Conservation (phyloP, 2,113 vertebrate species). For the Vanacampus margaritifer region DNA sequence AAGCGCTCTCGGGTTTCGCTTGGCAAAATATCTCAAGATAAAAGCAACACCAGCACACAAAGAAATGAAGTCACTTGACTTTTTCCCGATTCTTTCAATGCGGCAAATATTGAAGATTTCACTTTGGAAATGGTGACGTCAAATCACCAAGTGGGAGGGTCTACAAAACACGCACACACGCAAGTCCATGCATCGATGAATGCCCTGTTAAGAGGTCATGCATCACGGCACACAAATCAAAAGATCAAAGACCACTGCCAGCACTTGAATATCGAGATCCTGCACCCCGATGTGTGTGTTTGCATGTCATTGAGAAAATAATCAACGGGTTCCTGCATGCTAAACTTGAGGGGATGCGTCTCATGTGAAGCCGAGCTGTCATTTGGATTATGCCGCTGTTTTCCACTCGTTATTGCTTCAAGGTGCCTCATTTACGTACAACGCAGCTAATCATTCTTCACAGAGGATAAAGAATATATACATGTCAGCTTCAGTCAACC, state of each 20-base stretch:
- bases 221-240: slow-evolving; percentile 21
- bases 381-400: slow-evolving; percentile 12
- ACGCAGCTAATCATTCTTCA: too few species aligned
- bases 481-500: too few species aligned
- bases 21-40: not conserved
- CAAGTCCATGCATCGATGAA: slow-evolving; percentile 45
- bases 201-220: slow-evolving; percentile 29
- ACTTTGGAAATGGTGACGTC: not conserved
- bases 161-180: not conserved
- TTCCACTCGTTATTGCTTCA: not conserved
- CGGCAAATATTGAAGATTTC: not conserved
- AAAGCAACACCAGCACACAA: not conserved
- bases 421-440: too few species aligned
- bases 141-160: not conserved
- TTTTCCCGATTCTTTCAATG: not conserved
- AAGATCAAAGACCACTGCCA: slow-evolving; percentile 18
- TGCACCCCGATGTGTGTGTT: not conserved
- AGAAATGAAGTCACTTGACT: not conserved
- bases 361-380: not conserved
- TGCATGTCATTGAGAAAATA: slow-evolving; percentile 31
- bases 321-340: slow-evolving; percentile 47
- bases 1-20: not conserved
- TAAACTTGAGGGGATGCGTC: slow-evolving; percentile 16
- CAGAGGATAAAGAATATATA: not conserved
- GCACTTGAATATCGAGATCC: not conserved